Evolutionary conservation across 2,113 vertebrate species (phyloP).

Genomic region (Bubo blakistoni): DNA sequence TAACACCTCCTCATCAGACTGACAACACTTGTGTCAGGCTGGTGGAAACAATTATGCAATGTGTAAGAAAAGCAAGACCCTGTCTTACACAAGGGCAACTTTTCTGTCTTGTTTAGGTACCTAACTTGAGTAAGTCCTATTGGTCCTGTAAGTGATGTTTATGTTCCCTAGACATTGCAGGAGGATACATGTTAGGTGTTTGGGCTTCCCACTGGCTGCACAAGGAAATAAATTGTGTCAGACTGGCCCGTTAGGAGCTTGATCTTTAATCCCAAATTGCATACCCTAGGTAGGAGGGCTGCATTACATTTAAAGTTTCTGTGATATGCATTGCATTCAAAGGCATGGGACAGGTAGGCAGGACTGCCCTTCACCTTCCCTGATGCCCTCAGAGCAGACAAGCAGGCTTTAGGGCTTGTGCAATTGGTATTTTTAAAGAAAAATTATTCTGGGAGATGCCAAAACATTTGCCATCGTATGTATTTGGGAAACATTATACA

Average conservation of each 20-base stretch:
- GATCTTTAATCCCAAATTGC: not conserved
- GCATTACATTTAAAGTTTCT: not conserved
- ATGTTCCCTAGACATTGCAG: not conserved
- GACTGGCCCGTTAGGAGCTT: not conserved
- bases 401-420: not conserved
- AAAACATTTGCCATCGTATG: not conserved
- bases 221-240: not conserved
- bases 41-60: not conserved
- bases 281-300: not conserved
- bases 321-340: not conserved
- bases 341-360: not conserved
- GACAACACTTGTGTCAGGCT: not conserved
- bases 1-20: not conserved
- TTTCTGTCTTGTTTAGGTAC: not conserved
- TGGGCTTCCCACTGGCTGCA: not conserved
- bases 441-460: not conserved
- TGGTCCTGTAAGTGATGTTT: accelerated
- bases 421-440: not conserved
- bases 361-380: not conserved
- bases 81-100: not conserved
- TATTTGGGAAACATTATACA: not conserved
- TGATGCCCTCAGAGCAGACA: not conserved
- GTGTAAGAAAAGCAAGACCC: not conserved
- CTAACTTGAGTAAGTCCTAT: not conserved
- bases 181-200: not conserved